Percentiles rank a stretch among this genome's conserved stretches.
phyloP scores from a whole-genome alignment of 2,797 vertebrate genomes.

The Gorsachius magnificus region DNA sequence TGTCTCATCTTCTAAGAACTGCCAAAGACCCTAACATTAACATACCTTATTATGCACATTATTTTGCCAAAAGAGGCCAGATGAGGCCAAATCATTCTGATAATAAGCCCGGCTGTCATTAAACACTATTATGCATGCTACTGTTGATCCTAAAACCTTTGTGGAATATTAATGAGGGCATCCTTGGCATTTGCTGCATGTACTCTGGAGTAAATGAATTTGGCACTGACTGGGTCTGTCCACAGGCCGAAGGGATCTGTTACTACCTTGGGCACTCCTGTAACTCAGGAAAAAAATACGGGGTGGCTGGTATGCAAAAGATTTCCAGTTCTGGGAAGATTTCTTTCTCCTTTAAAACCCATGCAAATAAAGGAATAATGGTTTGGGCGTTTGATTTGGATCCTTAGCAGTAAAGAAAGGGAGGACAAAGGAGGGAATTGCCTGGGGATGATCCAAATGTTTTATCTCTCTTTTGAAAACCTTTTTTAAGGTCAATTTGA shows the following conservation, averaged over 20 bases:
- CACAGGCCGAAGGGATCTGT: neutral
- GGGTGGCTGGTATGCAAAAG: neutral
- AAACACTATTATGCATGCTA: slow-evolving; percentile 53
- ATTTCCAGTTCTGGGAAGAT: neutral
- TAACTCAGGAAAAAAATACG: neutral
- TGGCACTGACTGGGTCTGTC: neutral
- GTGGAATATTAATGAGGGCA: slow-evolving; percentile 27
- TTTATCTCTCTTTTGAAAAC: neutral
- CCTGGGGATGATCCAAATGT: neutral
- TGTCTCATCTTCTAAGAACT: slow-evolving; percentile 61
- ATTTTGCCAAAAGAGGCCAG: slow-evolving; percentile 54
- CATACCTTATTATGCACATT: slow-evolving; percentile 65
- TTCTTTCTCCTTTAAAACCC: neutral
- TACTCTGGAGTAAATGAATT: neutral
- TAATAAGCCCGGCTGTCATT: slow-evolving; percentile 60
- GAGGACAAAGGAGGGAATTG: neutral
- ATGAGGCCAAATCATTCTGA: slow-evolving; percentile 59
- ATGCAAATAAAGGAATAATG: neutral
- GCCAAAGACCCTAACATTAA: slow-evolving; percentile 57
- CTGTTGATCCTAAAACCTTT: slow-evolving; percentile 44
- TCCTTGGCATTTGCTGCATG: neutral
- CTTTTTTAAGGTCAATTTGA: slow-evolving; percentile 19
- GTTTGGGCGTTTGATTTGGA: neutral
- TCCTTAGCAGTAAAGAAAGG: neutral
- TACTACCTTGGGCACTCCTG: neutral